Base-by-base conservation (phyloP, 2,888 invertebrate genomes). In the Drosophila lutescens region DNA sequence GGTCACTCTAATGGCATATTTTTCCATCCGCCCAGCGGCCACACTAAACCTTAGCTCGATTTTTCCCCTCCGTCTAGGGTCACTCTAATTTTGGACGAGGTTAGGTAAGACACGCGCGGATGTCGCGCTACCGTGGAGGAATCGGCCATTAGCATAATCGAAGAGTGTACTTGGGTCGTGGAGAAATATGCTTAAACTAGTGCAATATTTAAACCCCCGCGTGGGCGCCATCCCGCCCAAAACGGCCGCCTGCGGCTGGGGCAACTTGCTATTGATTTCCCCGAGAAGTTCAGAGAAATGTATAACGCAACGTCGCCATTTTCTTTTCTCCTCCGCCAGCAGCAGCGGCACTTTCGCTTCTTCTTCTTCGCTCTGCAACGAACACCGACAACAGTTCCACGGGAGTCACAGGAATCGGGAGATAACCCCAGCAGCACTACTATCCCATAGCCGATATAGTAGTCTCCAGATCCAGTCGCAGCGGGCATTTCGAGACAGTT, bases 101-200 rank as follows among this genome's bases (percentile, higher is more conserved):
- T 91, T 91, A 91, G 91, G 91, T 91, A 91, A 91, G 91, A 89
- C 88, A 80, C 79, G 79, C 83, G 78, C 79, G 58, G 58, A 68
- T 78, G 44, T 30, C 66, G 49, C 54, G 71, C 60, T 40, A 46
- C 40, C 13, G 15, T 44, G 36, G 56, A 38, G 65, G 36, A 68
- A 58, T 74, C 23, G 61, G 5, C 51, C 23, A 41, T 44, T 58
- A 63, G 43, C 61, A 15, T 23, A 46, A 20, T 38, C 51, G 44
- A 34, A 77, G 73, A 74, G 84, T 87, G 82, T 78, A 82, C 46
- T 87, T 85, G 74, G 20, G 20, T 2, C 17, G 10, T 17, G 23
- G 17, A 15, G 4, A 69, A 86, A 65, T 46, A 84, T 84, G 83
- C 58, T 84, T 17, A 84, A 84, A 74, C 71, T 91, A 73, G 80